Conservation (phyloP, 2,888 invertebrate species). For the Rapana venosa region DNA sequence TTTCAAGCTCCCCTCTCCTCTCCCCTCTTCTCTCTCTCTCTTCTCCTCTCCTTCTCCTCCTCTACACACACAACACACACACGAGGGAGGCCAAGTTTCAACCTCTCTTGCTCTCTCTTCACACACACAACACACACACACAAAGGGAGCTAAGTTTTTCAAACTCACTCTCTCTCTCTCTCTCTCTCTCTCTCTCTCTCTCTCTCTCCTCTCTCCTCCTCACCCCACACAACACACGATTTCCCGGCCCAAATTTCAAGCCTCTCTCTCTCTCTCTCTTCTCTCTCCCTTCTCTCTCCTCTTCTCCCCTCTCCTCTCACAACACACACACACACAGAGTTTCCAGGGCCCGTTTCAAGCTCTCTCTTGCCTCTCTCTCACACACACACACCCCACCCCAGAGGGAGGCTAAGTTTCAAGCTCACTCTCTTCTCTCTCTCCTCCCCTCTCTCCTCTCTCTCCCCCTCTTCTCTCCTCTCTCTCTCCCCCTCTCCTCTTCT, state of each 20-base stretch:
- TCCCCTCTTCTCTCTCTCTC: not conserved
- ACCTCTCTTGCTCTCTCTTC: too few relatives aligned
- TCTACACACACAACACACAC: not conserved
- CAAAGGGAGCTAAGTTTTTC: too few relatives aligned
- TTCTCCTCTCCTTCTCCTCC: not conserved
- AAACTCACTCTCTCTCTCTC: not conserved
- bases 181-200: not conserved
- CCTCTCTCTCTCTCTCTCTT: slow-evolving; percentile 2
- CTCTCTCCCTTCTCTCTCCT: not conserved
- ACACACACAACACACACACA: too few relatives aligned
- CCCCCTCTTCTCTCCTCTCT: not conserved
- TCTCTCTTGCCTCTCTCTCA: not conserved
- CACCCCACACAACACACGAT: not conserved
- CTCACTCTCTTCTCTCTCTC: not conserved
- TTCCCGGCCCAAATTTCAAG: too few relatives aligned
- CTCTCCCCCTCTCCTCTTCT: not conserved
- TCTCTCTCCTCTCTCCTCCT: not conserved
- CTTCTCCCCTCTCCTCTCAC: not conserved
- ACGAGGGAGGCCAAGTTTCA: too few relatives aligned
- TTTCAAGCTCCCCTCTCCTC: not conserved
- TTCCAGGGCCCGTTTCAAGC: too few relatives aligned
- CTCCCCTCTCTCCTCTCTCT: not conserved
- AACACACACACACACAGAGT: too few relatives aligned
- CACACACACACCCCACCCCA: too few relatives aligned
- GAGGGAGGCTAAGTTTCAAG: too few relatives aligned